Evolutionary conservation across 1,140 invertebrate species (phyloP).

Genomic region (Saccostrea echinata): DNA sequence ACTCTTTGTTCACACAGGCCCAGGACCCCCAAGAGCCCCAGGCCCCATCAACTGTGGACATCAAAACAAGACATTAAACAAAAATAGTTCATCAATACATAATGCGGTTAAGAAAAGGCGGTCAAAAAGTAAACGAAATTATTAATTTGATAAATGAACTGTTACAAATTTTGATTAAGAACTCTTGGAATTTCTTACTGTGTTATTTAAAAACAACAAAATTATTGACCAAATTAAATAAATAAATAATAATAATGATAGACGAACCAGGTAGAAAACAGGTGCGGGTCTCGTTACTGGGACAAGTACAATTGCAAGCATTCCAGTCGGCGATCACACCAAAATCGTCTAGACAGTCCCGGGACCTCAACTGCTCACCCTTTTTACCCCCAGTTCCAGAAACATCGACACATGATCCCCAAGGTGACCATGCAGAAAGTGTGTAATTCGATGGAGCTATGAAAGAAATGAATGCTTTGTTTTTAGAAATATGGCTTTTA

Average conservation of each 20-base stretch:
- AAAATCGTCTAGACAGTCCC: neutral
- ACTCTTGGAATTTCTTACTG: too few relatives aligned
- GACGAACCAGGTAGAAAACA: neutral
- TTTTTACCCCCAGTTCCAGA: neutral
- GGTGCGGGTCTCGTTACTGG: neutral
- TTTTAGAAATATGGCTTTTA: too few relatives aligned
- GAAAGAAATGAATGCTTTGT: neutral
- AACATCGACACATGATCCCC: neutral
- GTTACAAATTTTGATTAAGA: too few relatives aligned
- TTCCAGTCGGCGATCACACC: neutral
- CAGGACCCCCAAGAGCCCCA: neutral
- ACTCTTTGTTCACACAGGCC: neutral
- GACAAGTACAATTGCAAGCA: neutral
- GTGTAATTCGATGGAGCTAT: neutral
- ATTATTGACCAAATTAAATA: neutral
- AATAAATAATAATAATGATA: neutral
- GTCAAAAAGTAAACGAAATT: too few relatives aligned
- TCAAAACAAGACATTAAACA: too few relatives aligned
- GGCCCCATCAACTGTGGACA: neutral
- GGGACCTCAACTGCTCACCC: neutral
- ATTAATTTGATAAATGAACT: too few relatives aligned
- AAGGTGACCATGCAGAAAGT: neutral
- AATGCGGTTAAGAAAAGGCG: too few relatives aligned
- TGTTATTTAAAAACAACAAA: neutral
- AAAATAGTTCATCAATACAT: too few relatives aligned